These are phyloP conservation scores for Ceyx margarethae DNA, from an alignment of 2,113 vertebrate species.

Conservation along the genomic window DNA sequence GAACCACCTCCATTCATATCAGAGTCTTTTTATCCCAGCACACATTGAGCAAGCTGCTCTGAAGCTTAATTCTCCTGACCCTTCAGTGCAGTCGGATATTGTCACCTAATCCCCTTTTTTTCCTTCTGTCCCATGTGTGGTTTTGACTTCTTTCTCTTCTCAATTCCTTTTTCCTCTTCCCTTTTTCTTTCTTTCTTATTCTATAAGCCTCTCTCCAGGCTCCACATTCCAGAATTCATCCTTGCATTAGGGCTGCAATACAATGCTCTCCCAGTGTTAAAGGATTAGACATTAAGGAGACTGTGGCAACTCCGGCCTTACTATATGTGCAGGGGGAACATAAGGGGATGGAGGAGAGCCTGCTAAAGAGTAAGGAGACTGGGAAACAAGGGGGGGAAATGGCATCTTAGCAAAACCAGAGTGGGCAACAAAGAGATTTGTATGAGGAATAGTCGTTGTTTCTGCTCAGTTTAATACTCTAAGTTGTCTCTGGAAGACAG, in stretches of 20 bases:
- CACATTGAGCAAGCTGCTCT: constrained; percentile 77
- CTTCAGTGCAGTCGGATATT: constrained; percentile 79
- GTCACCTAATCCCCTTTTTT: constrained; percentile 81
- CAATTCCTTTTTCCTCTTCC: constrained; percentile 77
- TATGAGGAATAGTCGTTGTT: not conserved
- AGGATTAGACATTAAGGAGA: constrained; percentile 81
- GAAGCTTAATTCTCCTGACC: constrained; percentile 81
- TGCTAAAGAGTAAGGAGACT: constrained; percentile 16
- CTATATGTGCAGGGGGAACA: constrained; percentile 54
- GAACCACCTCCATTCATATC: constrained; percentile 78
- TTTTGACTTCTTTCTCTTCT: constrained; percentile 82
- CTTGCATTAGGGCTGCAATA: constrained; percentile 73
- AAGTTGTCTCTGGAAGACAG: not conserved
- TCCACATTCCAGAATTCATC: constrained; percentile 79
- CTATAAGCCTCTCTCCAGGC: constrained; percentile 78
- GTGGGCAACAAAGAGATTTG: constrained; percentile 14
- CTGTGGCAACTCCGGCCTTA: constrained; percentile 71
- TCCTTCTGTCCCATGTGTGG: constrained; percentile 78
- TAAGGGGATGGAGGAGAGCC: constrained; percentile 55
- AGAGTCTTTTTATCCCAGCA: constrained; percentile 79
- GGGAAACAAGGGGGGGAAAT: constrained; percentile 29
- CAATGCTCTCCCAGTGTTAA: constrained; percentile 79
- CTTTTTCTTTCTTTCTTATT: constrained; percentile 76
- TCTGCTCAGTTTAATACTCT: not conserved
- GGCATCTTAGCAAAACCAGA: constrained; percentile 29